These are phyloP conservation scores for Sphaerodactylus townsendi DNA, from an alignment of 2,113 vertebrate genomes.

Conservation along the genomic window DNA sequence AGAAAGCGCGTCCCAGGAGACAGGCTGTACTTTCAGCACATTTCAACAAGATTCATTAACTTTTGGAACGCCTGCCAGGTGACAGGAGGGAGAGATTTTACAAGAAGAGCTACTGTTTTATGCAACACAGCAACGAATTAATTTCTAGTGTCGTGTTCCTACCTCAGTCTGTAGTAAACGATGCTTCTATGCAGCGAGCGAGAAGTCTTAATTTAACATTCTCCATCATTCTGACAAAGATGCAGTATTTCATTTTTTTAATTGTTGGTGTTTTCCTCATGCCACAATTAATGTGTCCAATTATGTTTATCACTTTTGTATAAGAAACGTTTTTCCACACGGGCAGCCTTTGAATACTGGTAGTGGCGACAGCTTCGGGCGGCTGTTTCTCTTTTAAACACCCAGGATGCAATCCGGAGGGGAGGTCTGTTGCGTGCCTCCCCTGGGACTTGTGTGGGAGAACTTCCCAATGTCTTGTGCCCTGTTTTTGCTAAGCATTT, in stretches of 20 bases:
- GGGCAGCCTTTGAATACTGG: neutral
- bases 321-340: neutral
- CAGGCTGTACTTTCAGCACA: constrained; percentile 8
- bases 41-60: neutral
- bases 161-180: constrained; percentile 76
- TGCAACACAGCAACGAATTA: constrained; percentile 69
- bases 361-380: constrained; percentile 9
- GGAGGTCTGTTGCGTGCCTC: neutral
- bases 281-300: constrained; percentile 3
- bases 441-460: neutral
- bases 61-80: constrained; percentile 27
- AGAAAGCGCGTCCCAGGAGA: constrained; percentile 4
- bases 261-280: constrained; percentile 40
- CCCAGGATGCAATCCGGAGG: neutral
- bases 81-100: constrained; percentile 22
- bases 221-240: constrained; percentile 24
- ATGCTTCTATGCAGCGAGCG: constrained; percentile 77
- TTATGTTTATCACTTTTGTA: constrained; percentile 8
- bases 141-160: constrained; percentile 78
- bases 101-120: constrained; percentile 65
- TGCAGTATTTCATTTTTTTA: constrained; percentile 37
- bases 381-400: constrained; percentile 41
- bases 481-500: constrained; percentile 34
- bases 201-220: constrained; percentile 45
- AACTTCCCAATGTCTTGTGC: constrained; percentile 40